phyloP scores from a whole-genome alignment of 2,888 invertebrate species.

The Ectemnius lituratus region DNA sequence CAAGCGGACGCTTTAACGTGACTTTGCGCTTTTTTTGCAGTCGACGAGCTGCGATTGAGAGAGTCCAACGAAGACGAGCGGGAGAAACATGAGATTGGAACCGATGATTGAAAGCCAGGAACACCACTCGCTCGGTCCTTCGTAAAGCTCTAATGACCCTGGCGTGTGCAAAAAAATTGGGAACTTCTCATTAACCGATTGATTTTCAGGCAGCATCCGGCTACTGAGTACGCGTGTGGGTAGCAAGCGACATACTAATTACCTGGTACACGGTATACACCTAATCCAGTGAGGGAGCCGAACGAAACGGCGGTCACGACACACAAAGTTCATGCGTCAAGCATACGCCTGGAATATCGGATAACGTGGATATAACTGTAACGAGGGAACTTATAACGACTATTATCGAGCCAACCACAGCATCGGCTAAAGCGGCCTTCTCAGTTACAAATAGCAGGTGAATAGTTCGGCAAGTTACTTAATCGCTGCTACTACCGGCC shows the following conservation, averaged over 20 bases:
- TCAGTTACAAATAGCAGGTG: slow-evolving; percentile 16
- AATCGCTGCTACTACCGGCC: not conserved
- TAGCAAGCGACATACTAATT: too few species aligned
- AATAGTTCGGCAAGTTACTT: slow-evolving; percentile 38
- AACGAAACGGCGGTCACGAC: slow-evolving; percentile 19
- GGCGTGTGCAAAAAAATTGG: slow-evolving; percentile 3
- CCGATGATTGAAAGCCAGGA: slow-evolving; percentile 29
- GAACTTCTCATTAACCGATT: not conserved
- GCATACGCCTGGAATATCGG: slow-evolving; percentile 37
- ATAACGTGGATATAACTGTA: slow-evolving; percentile 42
- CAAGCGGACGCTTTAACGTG: slow-evolving; percentile 46
- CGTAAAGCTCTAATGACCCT: slow-evolving; percentile 5
- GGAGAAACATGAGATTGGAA: slow-evolving; percentile 28
- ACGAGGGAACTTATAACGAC: slow-evolving; percentile 41
- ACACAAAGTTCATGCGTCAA: slow-evolving; percentile 32
- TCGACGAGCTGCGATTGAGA: slow-evolving; percentile 29
- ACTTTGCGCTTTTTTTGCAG: slow-evolving; percentile 50
- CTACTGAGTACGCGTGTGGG: too few species aligned
- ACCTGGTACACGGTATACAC: too few species aligned
- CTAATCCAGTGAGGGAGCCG: too few species aligned
- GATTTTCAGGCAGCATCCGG: not conserved
- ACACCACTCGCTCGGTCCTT: not conserved
- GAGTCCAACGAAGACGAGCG: not conserved
- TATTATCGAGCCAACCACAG: slow-evolving; percentile 41
- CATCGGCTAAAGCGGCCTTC: slow-evolving; percentile 33